Base-by-base conservation (phyloP, 2,797 vertebrate species). In the Ctenopoma multispine region DNA sequence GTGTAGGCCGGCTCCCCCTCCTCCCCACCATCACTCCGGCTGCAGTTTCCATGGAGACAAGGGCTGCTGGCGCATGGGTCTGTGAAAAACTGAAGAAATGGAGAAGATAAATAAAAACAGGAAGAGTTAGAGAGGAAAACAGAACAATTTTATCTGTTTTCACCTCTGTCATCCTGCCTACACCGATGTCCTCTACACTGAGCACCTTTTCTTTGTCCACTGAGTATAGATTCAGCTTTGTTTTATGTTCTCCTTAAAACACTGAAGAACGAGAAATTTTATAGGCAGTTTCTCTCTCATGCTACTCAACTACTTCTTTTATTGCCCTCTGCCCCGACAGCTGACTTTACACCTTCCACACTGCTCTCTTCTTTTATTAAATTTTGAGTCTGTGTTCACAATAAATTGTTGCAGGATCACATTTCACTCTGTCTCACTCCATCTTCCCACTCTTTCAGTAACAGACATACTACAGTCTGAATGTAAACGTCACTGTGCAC, bases 1-100 rank as follows among this genome's bases (percentile, higher is more conserved):
- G 94, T 86, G 89, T 96, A 98, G 70, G 94, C 92, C 36, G 91
- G 88, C 53, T 88, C 90, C 17, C 87, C 90, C 4, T 86, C 43
- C 49, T 92, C 91, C 11, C 83, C 87, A 0, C 90, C 77, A 0
- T 84, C 34, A 0, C 82, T 91, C 54, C 59, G 89, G 91, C 95
- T 98, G 90, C 98, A 99, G 96, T 99, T 98, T 82, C 98, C 97
- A 97, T 98, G 96, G 95, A 92, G 94, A 97, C 98, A 99, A 48
- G 98, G 98, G 88, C 93, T 96, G 94, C 96, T 97, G 92, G 94
- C 90, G 81, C 98, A 99, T 41, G 96, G 95, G 90, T 99, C 97
- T 87, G 90, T 93, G 90, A 96, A 92, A 90, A 98, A 96, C 98
- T 99, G 92, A 80, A 88, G 80, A 60, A 63, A 77, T 29, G 53